Evolutionary conservation across 1,140 invertebrate genomes (phyloP), one percentile per base, ranked within the genome.

Genomic region (Drosophila miranda): DNA sequence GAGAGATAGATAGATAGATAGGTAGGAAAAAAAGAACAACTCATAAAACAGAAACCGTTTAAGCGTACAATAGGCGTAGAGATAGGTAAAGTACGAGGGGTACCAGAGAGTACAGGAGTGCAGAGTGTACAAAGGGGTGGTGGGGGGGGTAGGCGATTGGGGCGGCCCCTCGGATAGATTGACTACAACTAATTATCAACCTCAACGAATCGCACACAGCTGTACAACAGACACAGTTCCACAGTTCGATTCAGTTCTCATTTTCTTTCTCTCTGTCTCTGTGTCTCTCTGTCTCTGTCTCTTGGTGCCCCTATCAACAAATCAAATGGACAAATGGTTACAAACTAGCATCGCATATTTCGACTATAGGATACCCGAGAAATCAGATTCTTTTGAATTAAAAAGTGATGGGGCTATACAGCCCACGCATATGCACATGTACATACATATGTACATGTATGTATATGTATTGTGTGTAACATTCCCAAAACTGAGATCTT

Each of bases 181-280:
- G 59, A 66, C 62, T 56, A 72, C 70, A 66, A 67, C 73, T 81
- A 81, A 81, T 81, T 81, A 81, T 81, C 69, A 81, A 77, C 68
- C 73, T 58, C 63, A 81, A 77, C 78, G 71, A 71, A 80, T 75
- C 71, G 76, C 57, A 52, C 71, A 75, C 77, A 80, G 77, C 71
- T 79, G 77, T 70, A 60, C 76, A 74, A 58, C 46, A 68, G 61
- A 58, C 41, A 13, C 34, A 38, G 9, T 38, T 5, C 3, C 34
- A 38, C 64, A 68, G 51, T 54, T 55, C 49, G 43, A 26, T 21
- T 42, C 41, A 52, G 41, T 54, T 54, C 42, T 55, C 64, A 42
- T 55, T 34, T 45, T 62, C 59, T 73, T 8, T 54, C 41, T 8
- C 43, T 66, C 45, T 42, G 30, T 30, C 55, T 54, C 45, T 62